Evolutionary conservation across 2,888 invertebrate species (phyloP).

Genomic region (Caenorhabditis becei): DNA sequence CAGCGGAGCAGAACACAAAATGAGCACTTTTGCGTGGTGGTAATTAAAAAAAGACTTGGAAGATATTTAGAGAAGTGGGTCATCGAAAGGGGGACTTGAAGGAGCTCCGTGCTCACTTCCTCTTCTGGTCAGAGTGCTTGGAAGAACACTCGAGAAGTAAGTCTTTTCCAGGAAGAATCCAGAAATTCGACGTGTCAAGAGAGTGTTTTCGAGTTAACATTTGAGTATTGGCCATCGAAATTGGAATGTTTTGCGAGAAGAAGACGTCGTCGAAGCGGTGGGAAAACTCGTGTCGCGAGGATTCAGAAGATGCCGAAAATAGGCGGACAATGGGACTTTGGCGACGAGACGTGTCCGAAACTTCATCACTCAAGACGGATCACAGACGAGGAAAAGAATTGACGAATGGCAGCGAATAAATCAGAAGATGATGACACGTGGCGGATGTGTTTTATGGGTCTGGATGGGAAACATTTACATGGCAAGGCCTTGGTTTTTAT

Average conservation of each 20-base stretch:
- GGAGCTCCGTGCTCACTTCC: too few relatives aligned
- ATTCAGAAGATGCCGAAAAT: slow-evolving; percentile 41
- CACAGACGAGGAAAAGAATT: background rate
- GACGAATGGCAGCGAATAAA: background rate
- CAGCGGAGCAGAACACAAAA: background rate
- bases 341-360: slow-evolving; percentile 10
- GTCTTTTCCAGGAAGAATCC: slow-evolving; percentile 8
- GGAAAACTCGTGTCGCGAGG: slow-evolving; percentile 23
- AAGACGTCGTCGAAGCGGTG: too few relatives aligned
- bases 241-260: slow-evolving; percentile 41
- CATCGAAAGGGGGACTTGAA: too few relatives aligned
- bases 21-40: background rate
- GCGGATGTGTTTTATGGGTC: slow-evolving; percentile 28
- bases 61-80: background rate
- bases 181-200: slow-evolving; percentile 2
- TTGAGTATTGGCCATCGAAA: slow-evolving; percentile 28
- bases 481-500: slow-evolving; percentile 22
- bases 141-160: background rate
- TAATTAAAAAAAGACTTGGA: background rate
- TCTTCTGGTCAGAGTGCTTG: too few relatives aligned
- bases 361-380: background rate
- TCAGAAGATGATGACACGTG: slow-evolving; percentile 41
- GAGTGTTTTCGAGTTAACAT: slow-evolving; percentile 47
- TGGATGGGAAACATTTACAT: slow-evolving; percentile 4
- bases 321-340: slow-evolving; percentile 46